Evolutionary conservation across 2,888 invertebrate genomes (phyloP).

Genomic region (Opisthograptis luteolata): DNA sequence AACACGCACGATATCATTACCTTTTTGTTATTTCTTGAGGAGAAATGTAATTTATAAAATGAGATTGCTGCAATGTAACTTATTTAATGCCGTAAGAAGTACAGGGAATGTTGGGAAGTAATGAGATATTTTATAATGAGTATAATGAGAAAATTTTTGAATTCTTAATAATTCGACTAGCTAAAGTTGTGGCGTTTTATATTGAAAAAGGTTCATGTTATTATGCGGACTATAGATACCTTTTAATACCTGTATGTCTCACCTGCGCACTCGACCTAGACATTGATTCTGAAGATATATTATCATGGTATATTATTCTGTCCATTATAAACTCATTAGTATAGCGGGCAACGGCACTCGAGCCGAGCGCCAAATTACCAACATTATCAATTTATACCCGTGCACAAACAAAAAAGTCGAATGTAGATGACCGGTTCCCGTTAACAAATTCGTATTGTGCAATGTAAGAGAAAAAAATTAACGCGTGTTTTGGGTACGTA

Average conservation of each 20-base stretch:
- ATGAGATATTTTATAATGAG: neutral
- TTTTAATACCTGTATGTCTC: constrained; percentile 10
- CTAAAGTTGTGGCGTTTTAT: neutral
- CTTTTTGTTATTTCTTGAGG: constrained; percentile 10
- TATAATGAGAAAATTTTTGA: neutral
- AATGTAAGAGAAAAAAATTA: constrained; percentile 82
- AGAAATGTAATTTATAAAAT: constrained; percentile 11
- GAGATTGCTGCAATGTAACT: neutral
- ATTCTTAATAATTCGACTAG: no score
- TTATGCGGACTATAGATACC: neutral
- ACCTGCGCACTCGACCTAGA: constrained; percentile 65
- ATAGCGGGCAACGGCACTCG: constrained; percentile 81
- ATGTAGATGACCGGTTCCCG: constrained; percentile 81
- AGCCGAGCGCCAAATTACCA: constrained; percentile 80
- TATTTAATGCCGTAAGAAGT: neutral
- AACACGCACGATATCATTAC: constrained; percentile 15
- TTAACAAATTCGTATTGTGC: constrained; percentile 84
- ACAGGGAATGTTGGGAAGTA: neutral
- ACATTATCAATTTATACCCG: constrained; percentile 83
- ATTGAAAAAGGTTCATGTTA: neutral
- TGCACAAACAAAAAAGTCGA: constrained; percentile 82
- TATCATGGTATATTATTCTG: constrained; percentile 77
- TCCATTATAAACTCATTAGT: constrained; percentile 84
- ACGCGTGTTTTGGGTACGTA: constrained; percentile 69
- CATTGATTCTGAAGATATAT: constrained; percentile 81